These are phyloP conservation scores for Tragelaphus strepsiceros DNA, from an alignment of 2,113 vertebrate species.

Conservation along the genomic window DNA sequence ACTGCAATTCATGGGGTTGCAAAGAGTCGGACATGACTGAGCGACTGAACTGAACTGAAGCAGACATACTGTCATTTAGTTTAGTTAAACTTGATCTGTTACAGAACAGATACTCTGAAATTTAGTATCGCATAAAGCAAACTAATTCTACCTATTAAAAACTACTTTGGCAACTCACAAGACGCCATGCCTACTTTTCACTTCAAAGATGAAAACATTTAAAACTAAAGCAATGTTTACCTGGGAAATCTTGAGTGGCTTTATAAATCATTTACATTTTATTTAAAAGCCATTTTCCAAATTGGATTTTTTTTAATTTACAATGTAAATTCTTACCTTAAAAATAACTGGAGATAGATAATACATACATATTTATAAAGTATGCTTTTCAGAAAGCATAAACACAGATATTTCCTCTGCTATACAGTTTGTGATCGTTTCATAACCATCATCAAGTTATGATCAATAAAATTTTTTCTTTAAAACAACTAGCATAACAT, in stretches of 20 bases:
- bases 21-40: no score
- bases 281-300: slow-evolving; percentile 1
- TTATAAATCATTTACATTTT: slow-evolving; percentile 19
- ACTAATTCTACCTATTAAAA: slow-evolving; percentile 8
- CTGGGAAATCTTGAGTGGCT: neutral
- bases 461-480: slow-evolving; percentile 26
- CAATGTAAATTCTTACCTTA: slow-evolving; percentile 3
- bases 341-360: slow-evolving; percentile 33
- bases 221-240: slow-evolving; percentile 22
- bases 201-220: slow-evolving; percentile 3
- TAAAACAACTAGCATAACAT: slow-evolving; percentile 39
- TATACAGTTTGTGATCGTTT: neutral
- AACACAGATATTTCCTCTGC: slow-evolving; percentile 49
- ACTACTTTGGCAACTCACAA: neutral
- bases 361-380: neutral
- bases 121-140: neutral
- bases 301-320: neutral
- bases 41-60: neutral
- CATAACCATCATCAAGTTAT: slow-evolving; percentile 45
- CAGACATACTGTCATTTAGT: neutral
- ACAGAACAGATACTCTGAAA: neutral
- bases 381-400: neutral
- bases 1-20: no score
- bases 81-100: neutral
- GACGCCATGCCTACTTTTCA: neutral